Base-by-base conservation (phyloP, 2,113 vertebrate genomes). In the Platycercus adscitus region DNA sequence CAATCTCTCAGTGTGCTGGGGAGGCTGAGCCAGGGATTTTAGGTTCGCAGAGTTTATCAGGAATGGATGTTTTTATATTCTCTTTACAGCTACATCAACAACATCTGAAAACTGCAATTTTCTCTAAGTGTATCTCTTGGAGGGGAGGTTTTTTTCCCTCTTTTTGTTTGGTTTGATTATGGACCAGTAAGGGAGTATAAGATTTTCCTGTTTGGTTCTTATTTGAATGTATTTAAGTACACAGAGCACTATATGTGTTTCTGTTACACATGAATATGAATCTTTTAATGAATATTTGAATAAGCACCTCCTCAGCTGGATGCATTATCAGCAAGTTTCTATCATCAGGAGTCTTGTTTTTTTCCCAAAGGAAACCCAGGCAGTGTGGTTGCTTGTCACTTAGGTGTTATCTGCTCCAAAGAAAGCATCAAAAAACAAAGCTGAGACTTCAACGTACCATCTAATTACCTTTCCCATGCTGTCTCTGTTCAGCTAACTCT, bases 21-120 rank as follows among this genome's bases (percentile, higher is more conserved):
- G 92, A 95, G 89, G 65, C 85, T 69, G 41, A 69, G 89, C 73
- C 44, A 68, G 63, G 77, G 63, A 53, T 69, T 93, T 94, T 93
- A 79, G 44, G 77, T 91, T 29, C 9, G 3, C 41, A 86, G 73
- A 72, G n/a, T 96, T 96, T 95, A 91, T 96, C 76, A 88, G 13
- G 80, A 88, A 93, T 76, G 61, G 31, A 8, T 70, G 50, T 35
- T 91, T 79, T 89, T 88, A 44, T 91, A 81, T 63, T 81, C 49
- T 84, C 72, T 88, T 89, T 94, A 91, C 82, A 96, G 73, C 69
- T 91, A 56, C 11, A 5, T 96, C 91, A 94, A 96, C 79, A 92
- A 46, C 70, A 87, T 94, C 87, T 94, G 81, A 93, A 93, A 94
- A 97, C 89, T 46, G 70, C 79, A 81, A 84, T 95, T 96, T 97